A percentile compares a stretch with the other conserved stretches of the same genome.
Evolutionary conservation across 2,888 invertebrate genomes (phyloP).

Genomic region (Herminia tarsipennalis): DNA sequence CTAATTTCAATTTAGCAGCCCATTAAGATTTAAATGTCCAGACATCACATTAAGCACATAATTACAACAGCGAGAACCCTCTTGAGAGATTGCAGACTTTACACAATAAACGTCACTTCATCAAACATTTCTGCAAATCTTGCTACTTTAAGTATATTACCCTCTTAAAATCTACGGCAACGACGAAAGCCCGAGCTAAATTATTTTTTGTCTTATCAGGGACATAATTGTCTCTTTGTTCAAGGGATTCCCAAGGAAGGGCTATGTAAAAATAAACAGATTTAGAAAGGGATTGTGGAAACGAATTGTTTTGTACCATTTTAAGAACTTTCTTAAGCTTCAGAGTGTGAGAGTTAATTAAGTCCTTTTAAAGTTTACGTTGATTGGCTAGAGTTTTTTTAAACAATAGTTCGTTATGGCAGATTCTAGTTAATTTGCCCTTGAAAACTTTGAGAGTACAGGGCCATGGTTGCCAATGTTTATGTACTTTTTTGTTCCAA

Average conservation of each 20-base stretch:
- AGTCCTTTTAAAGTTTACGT: constrained; percentile 8
- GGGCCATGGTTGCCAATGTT: no score
- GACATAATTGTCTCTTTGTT: constrained; percentile 35
- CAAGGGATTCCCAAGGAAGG: constrained; percentile 14
- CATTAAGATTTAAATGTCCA: not conserved
- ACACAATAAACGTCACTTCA: constrained; percentile 16
- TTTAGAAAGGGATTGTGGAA: constrained; percentile 28
- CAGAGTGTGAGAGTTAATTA: constrained; percentile 10
- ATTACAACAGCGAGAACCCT: constrained; percentile 5
- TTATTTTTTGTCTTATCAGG: constrained; percentile 39
- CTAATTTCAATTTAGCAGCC: not conserved
- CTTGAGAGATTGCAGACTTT: constrained; percentile 12
- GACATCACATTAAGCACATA: constrained; percentile 1
- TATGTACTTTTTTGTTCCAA: no score
- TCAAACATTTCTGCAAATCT: constrained; percentile 19
- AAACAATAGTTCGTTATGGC: no score
- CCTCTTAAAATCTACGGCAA: constrained; percentile 14
- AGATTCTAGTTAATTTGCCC: no score
- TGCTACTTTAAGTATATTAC: constrained; percentile 16
- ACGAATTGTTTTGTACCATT: constrained; percentile 15
- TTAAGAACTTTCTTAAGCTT: constrained; percentile 5
- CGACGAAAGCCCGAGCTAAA: constrained; percentile 21
- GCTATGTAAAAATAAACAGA: constrained; percentile 33
- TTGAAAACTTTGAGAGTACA: no score
- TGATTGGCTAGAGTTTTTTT: no score